phyloP scores from a whole-genome alignment of 2,888 invertebrate genomes.

The Argynnis bischoffii region DNA sequence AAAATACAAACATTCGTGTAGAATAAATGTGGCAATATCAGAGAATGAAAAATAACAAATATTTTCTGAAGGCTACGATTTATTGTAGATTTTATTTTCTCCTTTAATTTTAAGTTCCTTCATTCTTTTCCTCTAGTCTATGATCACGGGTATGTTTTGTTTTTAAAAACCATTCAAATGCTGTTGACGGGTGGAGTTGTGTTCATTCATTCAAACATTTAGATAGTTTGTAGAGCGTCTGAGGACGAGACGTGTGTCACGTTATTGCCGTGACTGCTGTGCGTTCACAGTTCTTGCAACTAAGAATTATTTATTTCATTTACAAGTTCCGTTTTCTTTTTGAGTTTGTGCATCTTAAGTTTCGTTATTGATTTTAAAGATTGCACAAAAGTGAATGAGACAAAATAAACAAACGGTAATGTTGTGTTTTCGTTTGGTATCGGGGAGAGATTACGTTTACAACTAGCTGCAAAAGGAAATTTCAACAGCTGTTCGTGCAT shows the following conservation, averaged over 20 bases:
- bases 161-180: conserved; percentile 31
- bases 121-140: conserved; percentile 12
- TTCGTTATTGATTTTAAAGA: conserved; percentile 25
- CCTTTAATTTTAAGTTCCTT: conserved; percentile 20
- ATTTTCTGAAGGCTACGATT: not conserved
- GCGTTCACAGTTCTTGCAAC: conserved; percentile 69
- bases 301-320: conserved; percentile 20
- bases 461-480: conserved; percentile 53
- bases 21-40: too few relatives aligned
- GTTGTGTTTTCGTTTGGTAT: conserved; percentile 69
- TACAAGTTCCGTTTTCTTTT: conserved; percentile 30
- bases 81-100: not conserved
- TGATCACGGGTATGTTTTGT: conserved; percentile 30
- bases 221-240: conserved; percentile 52
- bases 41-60: not conserved
- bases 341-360: conserved; percentile 26
- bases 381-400: conserved; percentile 43
- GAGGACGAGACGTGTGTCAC: conserved; percentile 74
- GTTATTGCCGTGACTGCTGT: conserved; percentile 67
- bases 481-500: conserved; percentile 71
- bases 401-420: conserved; percentile 57
- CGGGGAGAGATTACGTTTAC: conserved; percentile 52
- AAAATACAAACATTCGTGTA: too few relatives aligned
- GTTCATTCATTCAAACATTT: conserved; percentile 38
- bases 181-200: conserved; percentile 13